phyloP scores from a whole-genome alignment of 2,888 invertebrate species.

The Heliothis peltigera region DNA sequence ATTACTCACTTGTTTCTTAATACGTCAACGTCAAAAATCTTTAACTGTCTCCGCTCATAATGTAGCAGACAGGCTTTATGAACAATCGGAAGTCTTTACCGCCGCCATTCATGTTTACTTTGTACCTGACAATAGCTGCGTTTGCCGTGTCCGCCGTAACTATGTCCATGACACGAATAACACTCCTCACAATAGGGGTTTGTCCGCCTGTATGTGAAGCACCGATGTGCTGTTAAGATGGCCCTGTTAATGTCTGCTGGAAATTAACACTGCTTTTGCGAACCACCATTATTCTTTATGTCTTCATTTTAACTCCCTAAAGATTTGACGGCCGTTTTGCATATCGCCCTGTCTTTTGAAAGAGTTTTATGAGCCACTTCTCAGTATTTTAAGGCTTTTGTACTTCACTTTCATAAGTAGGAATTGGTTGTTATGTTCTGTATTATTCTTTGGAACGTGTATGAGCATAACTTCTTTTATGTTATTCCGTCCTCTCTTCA shows the following conservation, averaged over 20 bases:
- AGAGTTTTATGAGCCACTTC: conserved; percentile 65
- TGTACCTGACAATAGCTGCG: conserved; percentile 72
- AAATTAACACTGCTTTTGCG: conserved; percentile 81
- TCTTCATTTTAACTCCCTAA: conserved; percentile 78
- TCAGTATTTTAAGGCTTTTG: conserved; percentile 60
- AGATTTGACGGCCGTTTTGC: conserved; percentile 67
- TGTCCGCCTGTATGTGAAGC: conserved; percentile 73
- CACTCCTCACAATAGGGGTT: conserved; percentile 74
- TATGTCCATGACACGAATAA: conserved; percentile 77
- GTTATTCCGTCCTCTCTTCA: conserved; percentile 35
- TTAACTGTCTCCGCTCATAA: conserved; percentile 36
- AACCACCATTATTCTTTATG: conserved; percentile 77
- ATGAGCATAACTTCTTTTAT: conserved; percentile 28
- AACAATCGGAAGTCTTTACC: conserved; percentile 66
- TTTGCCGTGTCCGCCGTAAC: conserved; percentile 57
- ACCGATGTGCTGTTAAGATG: conserved; percentile 74
- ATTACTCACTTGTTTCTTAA: conserved; percentile 11
- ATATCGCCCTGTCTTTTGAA: conserved; percentile 58
- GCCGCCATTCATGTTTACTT: conserved; percentile 71
- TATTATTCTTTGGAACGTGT: conserved; percentile 46
- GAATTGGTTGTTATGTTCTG: conserved; percentile 54
- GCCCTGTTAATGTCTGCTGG: conserved; percentile 77
- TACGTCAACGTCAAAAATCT: not conserved
- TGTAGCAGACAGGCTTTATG: conserved; percentile 35
- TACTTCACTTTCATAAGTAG: conserved; percentile 45